A percentile compares a stretch with the other conserved stretches of the same genome.
phyloP scores from a whole-genome alignment of 2,797 vertebrate genomes.

The Helarctos malayanus region DNA sequence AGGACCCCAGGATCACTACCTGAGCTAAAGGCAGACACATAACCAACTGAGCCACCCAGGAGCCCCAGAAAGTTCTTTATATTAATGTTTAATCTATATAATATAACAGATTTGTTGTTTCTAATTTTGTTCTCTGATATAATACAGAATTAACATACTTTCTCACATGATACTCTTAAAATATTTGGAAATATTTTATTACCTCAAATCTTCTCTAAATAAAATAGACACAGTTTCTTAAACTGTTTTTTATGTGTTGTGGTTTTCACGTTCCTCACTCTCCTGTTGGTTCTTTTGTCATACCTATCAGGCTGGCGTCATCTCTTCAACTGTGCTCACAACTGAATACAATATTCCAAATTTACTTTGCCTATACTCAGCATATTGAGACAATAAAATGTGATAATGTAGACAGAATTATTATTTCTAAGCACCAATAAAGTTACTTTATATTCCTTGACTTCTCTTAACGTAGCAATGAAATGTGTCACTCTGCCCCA shows the following conservation, averaged over 20 bases:
- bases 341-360: background rate
- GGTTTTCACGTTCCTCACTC: background rate
- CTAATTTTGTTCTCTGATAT: constrained; percentile 1
- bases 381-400: background rate
- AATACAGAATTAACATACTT: background rate
- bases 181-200: constrained; percentile 53
- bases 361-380: background rate
- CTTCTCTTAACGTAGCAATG: background rate
- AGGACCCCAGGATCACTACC: background rate
- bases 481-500: background rate
- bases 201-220: background rate
- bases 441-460: background rate
- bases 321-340: background rate
- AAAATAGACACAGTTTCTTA: background rate
- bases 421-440: background rate
- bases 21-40: background rate
- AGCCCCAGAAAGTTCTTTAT: background rate
- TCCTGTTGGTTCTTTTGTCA: background rate
- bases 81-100: background rate
- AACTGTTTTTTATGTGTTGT: background rate
- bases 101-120: background rate
- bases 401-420: background rate
- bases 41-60: background rate
- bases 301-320: background rate
- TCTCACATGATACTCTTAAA: background rate